A percentile compares a stretch with the other conserved stretches of the same genome.
These are phyloP conservation scores for Panurus biarmicus DNA, from an alignment of 2,113 vertebrate species.

Conservation along the genomic window DNA sequence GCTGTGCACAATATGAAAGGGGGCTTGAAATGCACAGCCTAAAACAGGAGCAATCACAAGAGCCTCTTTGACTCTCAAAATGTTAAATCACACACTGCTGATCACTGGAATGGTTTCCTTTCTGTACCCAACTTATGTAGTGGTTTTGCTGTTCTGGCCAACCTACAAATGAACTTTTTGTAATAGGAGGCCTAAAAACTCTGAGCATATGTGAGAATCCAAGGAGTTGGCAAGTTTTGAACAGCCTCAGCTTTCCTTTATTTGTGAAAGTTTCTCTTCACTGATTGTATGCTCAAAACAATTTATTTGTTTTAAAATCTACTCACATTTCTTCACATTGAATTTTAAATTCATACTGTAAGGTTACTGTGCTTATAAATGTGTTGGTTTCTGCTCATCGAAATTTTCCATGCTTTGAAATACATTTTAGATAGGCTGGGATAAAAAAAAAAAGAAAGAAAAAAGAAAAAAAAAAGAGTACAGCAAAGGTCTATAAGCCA, in stretches of 20 bases:
- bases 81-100: constrained; percentile 45
- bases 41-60: constrained; percentile 43
- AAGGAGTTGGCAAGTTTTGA: background rate
- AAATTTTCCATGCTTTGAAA: background rate
- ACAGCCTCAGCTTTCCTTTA: background rate
- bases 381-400: background rate
- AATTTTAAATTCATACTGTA: background rate
- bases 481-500: background rate
- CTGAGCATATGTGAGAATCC: background rate
- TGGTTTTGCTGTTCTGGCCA: constrained; percentile 42
- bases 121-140: constrained; percentile 11
- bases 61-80: constrained; percentile 49
- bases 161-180: constrained; percentile 43
- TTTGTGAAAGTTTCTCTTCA: background rate
- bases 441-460: background rate
- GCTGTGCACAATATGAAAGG: constrained; percentile 54
- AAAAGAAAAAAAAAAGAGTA: background rate
- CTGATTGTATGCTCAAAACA: background rate
- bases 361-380: background rate
- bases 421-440: background rate
- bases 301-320: background rate
- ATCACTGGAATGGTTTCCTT: constrained; percentile 35
- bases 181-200: constrained; percentile 38
- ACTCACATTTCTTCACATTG: background rate
- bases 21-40: background rate